Conservation (phyloP, 30 jellyfish, hydroid and myxozoan species). For the Sanderia malayensis region DNA sequence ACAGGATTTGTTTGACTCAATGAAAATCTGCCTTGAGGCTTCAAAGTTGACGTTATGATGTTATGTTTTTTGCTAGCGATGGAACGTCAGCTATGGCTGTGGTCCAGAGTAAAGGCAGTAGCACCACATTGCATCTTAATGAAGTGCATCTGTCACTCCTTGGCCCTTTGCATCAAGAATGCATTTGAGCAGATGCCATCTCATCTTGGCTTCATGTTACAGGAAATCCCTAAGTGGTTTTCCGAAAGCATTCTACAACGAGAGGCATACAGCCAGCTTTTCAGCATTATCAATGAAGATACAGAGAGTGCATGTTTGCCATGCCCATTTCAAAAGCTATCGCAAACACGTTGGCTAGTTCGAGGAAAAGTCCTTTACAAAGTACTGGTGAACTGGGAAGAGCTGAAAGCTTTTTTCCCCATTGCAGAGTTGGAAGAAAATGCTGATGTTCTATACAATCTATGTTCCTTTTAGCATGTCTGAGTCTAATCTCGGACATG, state of each 20-base stretch:
- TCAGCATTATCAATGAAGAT: conserved; percentile 33
- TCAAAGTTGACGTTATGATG: not conserved
- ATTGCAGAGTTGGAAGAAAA: conserved; percentile 48
- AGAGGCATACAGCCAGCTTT: conserved; percentile 56
- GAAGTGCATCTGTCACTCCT: conserved; percentile 65
- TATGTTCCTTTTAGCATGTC: too few relatives aligned
- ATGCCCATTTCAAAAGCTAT: too few relatives aligned
- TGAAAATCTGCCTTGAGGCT: conserved; percentile 8
- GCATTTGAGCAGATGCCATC: conserved; percentile 55
- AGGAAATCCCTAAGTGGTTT: too few relatives aligned
- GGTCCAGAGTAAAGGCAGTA: conserved; percentile 19
- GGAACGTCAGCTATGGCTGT: conserved; percentile 29
- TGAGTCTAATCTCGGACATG: conserved; percentile 40
- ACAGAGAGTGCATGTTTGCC: too few relatives aligned
- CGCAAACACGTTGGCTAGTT: too few relatives aligned
- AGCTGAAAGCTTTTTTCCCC: conserved; percentile 49
- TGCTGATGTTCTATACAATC: conserved; percentile 44
- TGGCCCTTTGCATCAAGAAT: conserved; percentile 49
- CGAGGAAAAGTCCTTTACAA: conserved; percentile 48
- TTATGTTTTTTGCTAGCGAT: conserved; percentile 19
- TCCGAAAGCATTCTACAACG: conserved; percentile 45
- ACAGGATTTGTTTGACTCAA: conserved; percentile 5
- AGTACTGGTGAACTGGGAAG: conserved; percentile 57
- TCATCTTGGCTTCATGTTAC: conserved; percentile 19
- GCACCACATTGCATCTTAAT: conserved; percentile 43